phyloP scores from a whole-genome alignment of 1,140 invertebrate genomes.

The Kradibia gibbosae region DNA sequence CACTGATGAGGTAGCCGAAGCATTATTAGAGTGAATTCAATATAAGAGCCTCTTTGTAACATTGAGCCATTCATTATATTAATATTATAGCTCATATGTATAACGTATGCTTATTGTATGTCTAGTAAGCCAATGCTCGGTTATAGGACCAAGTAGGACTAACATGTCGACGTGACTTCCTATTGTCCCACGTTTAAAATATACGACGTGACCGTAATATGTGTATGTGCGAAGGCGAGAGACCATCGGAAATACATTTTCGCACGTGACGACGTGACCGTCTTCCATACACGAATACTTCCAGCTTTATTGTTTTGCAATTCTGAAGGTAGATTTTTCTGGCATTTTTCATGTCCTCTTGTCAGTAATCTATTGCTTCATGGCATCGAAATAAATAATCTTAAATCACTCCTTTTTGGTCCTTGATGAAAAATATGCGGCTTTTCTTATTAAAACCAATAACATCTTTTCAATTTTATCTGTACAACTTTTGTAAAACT shows the following conservation, averaged over 20 bases:
- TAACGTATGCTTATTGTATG: not conserved
- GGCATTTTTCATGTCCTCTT: not conserved
- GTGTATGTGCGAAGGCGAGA: not conserved
- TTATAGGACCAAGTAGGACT: not conserved
- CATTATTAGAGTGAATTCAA: too few species aligned
- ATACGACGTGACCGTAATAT: not conserved
- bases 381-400: not conserved
- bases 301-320: not conserved
- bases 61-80: not conserved
- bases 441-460: too few species aligned
- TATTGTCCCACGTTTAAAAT: not conserved
- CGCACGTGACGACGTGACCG: not conserved
- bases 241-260: not conserved
- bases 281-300: not conserved
- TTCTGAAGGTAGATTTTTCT: not conserved
- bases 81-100: not conserved
- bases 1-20: too few species aligned
- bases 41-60: not conserved
- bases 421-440: too few species aligned
- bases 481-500: too few species aligned
- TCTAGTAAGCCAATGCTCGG: not conserved
- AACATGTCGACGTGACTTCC: conserved; percentile 10
- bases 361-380: not conserved
- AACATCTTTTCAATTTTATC: too few species aligned
- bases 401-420: too few species aligned